These are phyloP conservation scores for Sphaerophoria taeniata DNA, from an alignment of 2,888 invertebrate genomes.

Conservation along the genomic window DNA sequence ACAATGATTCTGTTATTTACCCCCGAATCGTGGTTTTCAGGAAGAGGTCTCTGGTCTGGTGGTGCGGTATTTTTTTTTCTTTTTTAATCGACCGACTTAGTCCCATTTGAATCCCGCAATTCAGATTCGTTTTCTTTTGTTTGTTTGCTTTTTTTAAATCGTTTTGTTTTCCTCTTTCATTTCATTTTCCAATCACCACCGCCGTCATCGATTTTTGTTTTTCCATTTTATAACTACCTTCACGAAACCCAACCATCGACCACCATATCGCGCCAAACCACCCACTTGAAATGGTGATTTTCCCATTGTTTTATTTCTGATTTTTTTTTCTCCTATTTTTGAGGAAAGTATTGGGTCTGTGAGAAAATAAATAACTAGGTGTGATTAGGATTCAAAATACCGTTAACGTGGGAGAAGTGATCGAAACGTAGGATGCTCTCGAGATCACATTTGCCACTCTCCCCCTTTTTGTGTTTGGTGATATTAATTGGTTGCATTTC, in stretches of 20 bases:
- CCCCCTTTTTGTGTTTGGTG: too few species aligned
- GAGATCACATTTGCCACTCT: too few species aligned
- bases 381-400: not conserved
- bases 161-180: constrained; percentile 69
- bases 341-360: not conserved
- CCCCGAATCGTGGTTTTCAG: constrained; percentile 66
- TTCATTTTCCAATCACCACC: constrained; percentile 71
- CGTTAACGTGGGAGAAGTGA: too few species aligned
- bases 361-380: not conserved
- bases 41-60: constrained; percentile 54
- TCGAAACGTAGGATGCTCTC: too few species aligned
- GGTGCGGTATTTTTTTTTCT: constrained; percentile 44
- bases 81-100: constrained; percentile 10
- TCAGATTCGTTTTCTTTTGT: constrained; percentile 46
- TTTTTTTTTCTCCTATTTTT: constrained; percentile 4
- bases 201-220: constrained; percentile 62
- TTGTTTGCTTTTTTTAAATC: constrained; percentile 17
- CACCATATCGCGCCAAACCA: not conserved
- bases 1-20: constrained; percentile 65
- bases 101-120: constrained; percentile 60
- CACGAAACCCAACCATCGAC: not conserved
- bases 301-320: constrained; percentile 47
- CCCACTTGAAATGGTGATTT: constrained; percentile 15
- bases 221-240: constrained; percentile 34
- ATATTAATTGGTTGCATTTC: too few species aligned